A percentile compares a stretch with the other conserved stretches of the same genome.
Evolutionary conservation across 2,113 vertebrate genomes (phyloP).

Genomic region (Suncus etruscus): DNA sequence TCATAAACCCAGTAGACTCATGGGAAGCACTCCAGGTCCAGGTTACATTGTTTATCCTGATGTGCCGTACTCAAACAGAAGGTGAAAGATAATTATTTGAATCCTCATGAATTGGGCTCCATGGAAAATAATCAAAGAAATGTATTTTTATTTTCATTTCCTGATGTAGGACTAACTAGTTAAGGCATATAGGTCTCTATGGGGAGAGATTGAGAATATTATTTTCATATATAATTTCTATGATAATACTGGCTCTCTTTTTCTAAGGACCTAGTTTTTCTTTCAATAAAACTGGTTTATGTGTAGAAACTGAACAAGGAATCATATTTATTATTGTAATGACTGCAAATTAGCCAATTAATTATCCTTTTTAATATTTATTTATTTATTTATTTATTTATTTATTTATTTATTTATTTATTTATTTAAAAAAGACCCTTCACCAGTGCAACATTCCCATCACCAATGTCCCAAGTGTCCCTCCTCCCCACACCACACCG

Average conservation of each 20-base stretch:
- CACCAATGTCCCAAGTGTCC: too few species aligned
- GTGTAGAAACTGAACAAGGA: neutral
- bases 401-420: neutral
- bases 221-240: neutral
- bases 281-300: neutral
- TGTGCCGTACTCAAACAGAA: neutral
- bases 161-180: neutral
- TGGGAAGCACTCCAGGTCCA: neutral
- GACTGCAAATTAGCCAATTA: neutral
- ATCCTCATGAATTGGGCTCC: neutral
- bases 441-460: too few species aligned
- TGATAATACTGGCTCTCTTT: neutral
- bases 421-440: too few species aligned
- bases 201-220: neutral
- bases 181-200: neutral
- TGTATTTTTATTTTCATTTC: neutral
- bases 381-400: neutral
- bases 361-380: neutral
- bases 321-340: neutral
- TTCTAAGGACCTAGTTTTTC: neutral
- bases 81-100: neutral
- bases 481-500: too few species aligned
- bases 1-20: neutral
- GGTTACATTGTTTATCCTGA: neutral
- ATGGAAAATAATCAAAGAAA: neutral